These are phyloP conservation scores for Perizoma flavofasciatum DNA, from an alignment of 2,888 invertebrate genomes.

Conservation along the genomic window DNA sequence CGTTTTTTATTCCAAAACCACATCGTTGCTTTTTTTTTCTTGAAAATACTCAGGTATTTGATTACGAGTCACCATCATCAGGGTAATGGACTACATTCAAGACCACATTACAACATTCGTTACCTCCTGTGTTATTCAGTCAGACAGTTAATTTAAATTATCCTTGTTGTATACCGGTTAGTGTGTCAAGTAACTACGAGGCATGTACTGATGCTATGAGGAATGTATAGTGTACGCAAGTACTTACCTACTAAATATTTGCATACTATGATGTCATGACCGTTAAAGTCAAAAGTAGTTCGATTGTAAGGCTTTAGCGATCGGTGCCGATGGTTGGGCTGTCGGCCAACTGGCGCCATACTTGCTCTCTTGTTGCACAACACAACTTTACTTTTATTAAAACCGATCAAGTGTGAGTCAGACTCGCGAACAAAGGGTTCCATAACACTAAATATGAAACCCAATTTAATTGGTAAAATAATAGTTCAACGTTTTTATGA, in stretches of 20 bases:
- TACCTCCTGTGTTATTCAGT: background rate
- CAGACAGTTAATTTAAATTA: constrained; percentile 6
- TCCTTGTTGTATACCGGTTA: constrained; percentile 33
- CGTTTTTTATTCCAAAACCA: background rate
- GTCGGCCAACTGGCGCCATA: constrained; percentile 54
- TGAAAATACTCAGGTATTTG: background rate
- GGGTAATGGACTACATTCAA: constrained; percentile 1
- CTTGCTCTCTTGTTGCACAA: constrained; percentile 50
- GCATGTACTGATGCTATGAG: constrained; percentile 17
- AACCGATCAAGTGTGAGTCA: background rate
- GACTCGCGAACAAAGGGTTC: too few relatives aligned
- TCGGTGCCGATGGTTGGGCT: constrained; percentile 24
- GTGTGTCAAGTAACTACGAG: constrained; percentile 41
- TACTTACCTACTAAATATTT: constrained; percentile 40
- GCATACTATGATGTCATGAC: constrained; percentile 48
- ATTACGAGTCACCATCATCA: background rate
- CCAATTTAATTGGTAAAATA: too few relatives aligned
- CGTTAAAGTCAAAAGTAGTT: constrained; percentile 40
- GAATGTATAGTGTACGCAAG: constrained; percentile 35
- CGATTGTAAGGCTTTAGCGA: constrained; percentile 40
- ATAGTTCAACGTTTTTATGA: too few relatives aligned
- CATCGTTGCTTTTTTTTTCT: background rate
- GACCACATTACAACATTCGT: background rate
- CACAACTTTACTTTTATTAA: constrained; percentile 33
- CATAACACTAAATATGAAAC: too few relatives aligned